A percentile compares a stretch with the other conserved stretches of the same genome.
Conservation (phyloP, 2,113 vertebrate genomes). For the Ictidomys tridecemlineatus region DNA sequence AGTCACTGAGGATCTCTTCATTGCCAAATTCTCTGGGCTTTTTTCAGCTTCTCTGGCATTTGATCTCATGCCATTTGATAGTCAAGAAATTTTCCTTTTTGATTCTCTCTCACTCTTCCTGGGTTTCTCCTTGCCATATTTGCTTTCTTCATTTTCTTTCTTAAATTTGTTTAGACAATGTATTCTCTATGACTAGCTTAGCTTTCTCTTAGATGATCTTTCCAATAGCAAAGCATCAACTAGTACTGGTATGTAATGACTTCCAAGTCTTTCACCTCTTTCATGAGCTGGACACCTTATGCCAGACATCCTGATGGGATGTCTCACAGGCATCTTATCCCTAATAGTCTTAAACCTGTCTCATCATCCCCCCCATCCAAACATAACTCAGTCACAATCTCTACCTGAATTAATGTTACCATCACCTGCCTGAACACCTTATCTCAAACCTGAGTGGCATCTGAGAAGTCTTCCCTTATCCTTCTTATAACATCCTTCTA, state of each 20-base stretch:
- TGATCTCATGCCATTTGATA: background rate
- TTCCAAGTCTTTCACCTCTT: background rate
- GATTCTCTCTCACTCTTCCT: too few species aligned
- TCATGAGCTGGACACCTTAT: background rate
- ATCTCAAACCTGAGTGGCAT: too few species aligned
- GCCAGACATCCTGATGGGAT: background rate
- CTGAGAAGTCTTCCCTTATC: too few species aligned
- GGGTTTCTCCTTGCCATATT: background rate
- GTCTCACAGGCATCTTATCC: background rate
- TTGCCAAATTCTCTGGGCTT: background rate
- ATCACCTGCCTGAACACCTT: too few species aligned
- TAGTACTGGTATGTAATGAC: background rate
- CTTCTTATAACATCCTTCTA: too few species aligned
- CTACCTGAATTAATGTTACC: too few species aligned
- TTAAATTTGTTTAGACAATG: background rate
- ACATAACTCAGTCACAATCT: too few species aligned
- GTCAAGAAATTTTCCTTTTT: background rate
- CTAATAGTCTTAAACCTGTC: background rate
- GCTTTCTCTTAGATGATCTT: background rate
- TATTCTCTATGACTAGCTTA: background rate
- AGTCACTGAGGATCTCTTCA: background rate
- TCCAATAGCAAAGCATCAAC: background rate
- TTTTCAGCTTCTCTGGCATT: background rate
- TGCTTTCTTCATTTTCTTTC: background rate
- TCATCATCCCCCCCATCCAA: too few species aligned